Evolutionary conservation across 1,140 invertebrate species (phyloP), one percentile per base, ranked within the genome.

Genomic region (Dysdera silvatica): DNA sequence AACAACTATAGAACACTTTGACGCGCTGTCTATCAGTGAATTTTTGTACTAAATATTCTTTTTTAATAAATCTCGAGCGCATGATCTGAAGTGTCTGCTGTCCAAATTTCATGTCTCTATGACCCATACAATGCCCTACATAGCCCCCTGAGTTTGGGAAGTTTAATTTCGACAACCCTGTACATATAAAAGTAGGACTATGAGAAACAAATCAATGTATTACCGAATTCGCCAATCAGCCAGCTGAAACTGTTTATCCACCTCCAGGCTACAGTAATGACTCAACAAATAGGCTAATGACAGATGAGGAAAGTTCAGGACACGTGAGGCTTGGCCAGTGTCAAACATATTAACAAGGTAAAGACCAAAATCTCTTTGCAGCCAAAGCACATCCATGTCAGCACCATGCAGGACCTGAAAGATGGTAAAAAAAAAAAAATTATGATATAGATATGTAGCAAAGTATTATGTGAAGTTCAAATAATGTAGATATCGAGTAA

Each of bases 301-400:
- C 3, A 87, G 78, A 31, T 83, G 82, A 0, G 83, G 77, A 65
- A 89, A 81, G n/a, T 83, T 80, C 0, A 98, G 77, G 0, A 84
- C 77, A 66, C 86, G 83, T 0, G 91, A 85, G 0, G 94, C 95
- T 71, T 89, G 84, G 74, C 91, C 83, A 0, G 95, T 99, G 74
- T 99, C 96, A 76, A 99, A 98, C 84, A 99, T 86, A 71, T 97
- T 96, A 0, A 99, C 93, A 18, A 99, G 75, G 73, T 99, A 99
- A 0, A 99, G 68, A 0, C 91, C 89, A 57, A 98, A 85, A 80
- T 99, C 96, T 47, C 91, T 81, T 74, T 99, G 96, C 23, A 99
- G 77, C 96, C 96, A 99, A 23, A 85, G 76, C 32, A 99, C 82
- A 75, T 99, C 96, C 45, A 72, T 80, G 59, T 93, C 85, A 0